These are phyloP conservation scores for Dendrolimus kikuchii DNA, from an alignment of 1,140 invertebrate species.

Conservation along the genomic window DNA sequence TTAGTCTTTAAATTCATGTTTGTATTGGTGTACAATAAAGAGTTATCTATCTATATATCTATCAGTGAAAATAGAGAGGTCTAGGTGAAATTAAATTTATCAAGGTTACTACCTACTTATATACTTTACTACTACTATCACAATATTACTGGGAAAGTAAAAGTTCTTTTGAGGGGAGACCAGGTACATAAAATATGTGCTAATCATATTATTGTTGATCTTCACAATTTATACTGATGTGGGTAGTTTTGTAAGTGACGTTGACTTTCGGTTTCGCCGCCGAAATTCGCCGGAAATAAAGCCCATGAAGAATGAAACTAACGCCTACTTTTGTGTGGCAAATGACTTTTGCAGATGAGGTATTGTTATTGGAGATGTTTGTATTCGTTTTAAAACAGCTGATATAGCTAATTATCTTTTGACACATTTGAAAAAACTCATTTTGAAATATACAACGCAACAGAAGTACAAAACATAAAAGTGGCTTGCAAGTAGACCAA, in stretches of 20 bases:
- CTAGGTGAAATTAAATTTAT: constrained; percentile 89
- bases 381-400: constrained; percentile 84
- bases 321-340: constrained; percentile 87
- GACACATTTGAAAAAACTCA: constrained; percentile 76
- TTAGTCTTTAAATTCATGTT: too few species aligned
- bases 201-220: constrained; percentile 91
- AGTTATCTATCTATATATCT: too few species aligned
- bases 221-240: too few species aligned
- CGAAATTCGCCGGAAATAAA: too few species aligned
- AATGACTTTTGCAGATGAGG: constrained; percentile 91
- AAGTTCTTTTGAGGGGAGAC: constrained; percentile 91
- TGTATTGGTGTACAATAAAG: too few species aligned
- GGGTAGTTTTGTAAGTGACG: too few species aligned
- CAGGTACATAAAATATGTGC: constrained; percentile 92
- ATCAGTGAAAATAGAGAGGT: constrained; percentile 95
- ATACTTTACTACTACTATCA: too few species aligned
- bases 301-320: constrained; percentile 81
- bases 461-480: neutral
- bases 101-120: too few species aligned
- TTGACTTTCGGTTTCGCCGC: too few species aligned
- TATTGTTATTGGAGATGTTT: constrained; percentile 84
- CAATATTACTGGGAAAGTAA: constrained; percentile 76
- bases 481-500: neutral
- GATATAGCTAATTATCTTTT: constrained; percentile 81
- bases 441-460: constrained; percentile 20